Percentiles rank a stretch among this genome's conserved stretches.
Conservation (phyloP, 1,140 invertebrate species). For the Argopecten irradians region DNA sequence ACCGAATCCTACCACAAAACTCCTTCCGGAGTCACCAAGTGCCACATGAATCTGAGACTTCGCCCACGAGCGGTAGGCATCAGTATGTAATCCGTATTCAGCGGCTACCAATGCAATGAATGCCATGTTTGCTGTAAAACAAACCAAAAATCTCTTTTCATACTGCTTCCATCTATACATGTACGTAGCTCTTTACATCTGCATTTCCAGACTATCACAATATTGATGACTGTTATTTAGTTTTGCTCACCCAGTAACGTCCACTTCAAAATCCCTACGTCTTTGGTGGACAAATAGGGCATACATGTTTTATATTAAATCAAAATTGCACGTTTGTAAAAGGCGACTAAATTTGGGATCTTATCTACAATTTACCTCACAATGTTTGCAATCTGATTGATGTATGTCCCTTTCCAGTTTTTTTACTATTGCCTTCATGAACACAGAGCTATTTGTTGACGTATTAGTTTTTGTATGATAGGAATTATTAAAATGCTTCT, state of each 20-base stretch:
- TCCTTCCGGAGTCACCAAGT: constrained; percentile 80
- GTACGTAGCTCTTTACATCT: neutral
- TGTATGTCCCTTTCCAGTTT: too few species aligned
- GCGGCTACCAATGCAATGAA: constrained; percentile 62
- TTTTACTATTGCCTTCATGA: too few species aligned
- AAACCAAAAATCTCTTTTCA: too few species aligned
- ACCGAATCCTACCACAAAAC: constrained; percentile 83
- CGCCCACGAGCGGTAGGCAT: constrained; percentile 78
- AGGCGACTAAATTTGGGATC: too few species aligned
- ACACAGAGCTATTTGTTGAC: too few species aligned
- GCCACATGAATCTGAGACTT: constrained; percentile 82
- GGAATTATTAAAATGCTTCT: too few species aligned
- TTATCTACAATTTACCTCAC: neutral
- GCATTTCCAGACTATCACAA: neutral
- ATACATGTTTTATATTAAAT: neutral
- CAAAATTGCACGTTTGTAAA: too few species aligned
- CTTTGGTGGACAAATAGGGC: neutral
- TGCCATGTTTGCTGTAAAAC: constrained; percentile 55
- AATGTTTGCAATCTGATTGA: too few species aligned
- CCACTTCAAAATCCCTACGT: neutral
- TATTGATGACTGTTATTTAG: neutral
- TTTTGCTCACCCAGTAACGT: neutral
- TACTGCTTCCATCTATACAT: too few species aligned
- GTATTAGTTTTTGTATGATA: too few species aligned
- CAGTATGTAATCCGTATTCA: constrained; percentile 51